A percentile compares a stretch with the other conserved stretches of the same genome.
Conservation (phyloP, 2,888 invertebrate genomes). For the Drosophila kambysellisi region DNA sequence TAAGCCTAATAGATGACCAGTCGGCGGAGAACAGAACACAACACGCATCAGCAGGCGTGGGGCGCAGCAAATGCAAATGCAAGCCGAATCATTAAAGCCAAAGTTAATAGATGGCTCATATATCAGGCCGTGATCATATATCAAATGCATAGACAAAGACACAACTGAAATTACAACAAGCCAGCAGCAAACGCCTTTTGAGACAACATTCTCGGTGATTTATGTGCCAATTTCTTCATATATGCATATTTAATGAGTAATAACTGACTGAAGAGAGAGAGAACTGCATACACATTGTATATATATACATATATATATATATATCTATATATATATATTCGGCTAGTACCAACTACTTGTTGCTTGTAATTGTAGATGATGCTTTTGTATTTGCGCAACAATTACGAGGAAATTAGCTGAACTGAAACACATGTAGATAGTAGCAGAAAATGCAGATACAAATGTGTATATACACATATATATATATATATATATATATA, state of each 20-base stretch:
- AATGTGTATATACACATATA: slow-evolving; percentile 5
- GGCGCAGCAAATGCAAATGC: slow-evolving; percentile 48
- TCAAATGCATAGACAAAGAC: slow-evolving; percentile 17
- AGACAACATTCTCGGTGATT: slow-evolving; percentile 52
- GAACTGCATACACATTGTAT: not conserved
- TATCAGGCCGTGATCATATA: slow-evolving; percentile 61
- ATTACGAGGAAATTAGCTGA: slow-evolving; percentile 62
- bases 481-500: slow-evolving; percentile 6
- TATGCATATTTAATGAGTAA: slow-evolving; percentile 63
- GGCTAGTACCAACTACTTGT: slow-evolving; percentile 14
- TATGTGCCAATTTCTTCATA: slow-evolving; percentile 47
- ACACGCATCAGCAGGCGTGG: slow-evolving; percentile 21
- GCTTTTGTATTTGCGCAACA: slow-evolving; percentile 56
- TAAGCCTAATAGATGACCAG: slow-evolving; percentile 41
- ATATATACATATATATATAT: not conserved
- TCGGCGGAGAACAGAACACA: slow-evolving; percentile 17
- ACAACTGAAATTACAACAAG: slow-evolving; percentile 33
- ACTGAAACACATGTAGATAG: slow-evolving; percentile 34
- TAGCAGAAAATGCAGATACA: slow-evolving; percentile 26
- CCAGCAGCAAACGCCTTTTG: slow-evolving; percentile 31
- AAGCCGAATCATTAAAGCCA: slow-evolving; percentile 61
- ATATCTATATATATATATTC: not conserved
- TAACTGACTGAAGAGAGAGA: slow-evolving; percentile 17
- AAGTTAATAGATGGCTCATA: slow-evolving; percentile 62
- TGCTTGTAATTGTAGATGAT: slow-evolving; percentile 38